phyloP scores from a whole-genome alignment of 1,140 invertebrate species.

The Conus ventricosus region DNA sequence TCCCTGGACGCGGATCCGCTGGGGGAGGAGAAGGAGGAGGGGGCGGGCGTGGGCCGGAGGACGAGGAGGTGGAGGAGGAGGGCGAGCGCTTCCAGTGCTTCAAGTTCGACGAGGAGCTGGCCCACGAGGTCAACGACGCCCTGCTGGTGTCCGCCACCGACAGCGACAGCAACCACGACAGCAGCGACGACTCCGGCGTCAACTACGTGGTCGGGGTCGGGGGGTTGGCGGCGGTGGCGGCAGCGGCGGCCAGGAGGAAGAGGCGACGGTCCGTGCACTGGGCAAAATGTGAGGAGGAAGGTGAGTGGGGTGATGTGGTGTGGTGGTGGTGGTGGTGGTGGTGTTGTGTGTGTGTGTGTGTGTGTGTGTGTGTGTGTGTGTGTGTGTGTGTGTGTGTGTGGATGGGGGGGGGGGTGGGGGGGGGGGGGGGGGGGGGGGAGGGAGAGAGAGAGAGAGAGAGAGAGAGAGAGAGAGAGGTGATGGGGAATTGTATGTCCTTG shows the following conservation, averaged over 20 bases:
- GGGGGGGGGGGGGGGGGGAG: no score
- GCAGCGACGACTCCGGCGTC: slow-evolving; percentile 29
- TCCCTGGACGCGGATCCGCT: slow-evolving; percentile 36
- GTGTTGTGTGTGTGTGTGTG: no score
- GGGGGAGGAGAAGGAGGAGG: neutral
- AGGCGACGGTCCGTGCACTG: neutral
- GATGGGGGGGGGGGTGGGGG: no score
- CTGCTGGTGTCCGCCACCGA: slow-evolving; percentile 26
- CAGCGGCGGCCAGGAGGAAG: neutral
- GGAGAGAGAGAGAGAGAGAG: no score
- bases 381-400: no score
- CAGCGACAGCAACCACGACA: slow-evolving; percentile 38
- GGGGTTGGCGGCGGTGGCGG: neutral
- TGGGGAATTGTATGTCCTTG: no score
- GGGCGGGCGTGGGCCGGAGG: no score
- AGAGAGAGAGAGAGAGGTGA: no score
- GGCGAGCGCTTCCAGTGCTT: slow-evolving; percentile 31
- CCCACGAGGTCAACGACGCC: slow-evolving; percentile 28
- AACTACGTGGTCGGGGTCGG: neutral
- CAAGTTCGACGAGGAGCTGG: slow-evolving; percentile 29
- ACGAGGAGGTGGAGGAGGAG: slow-evolving; percentile 12
- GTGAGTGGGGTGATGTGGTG: neutral
- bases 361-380: no score
- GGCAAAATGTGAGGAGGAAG: neutral
- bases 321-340: no score